A percentile compares a stretch with the other conserved stretches of the same genome.
Conservation (phyloP, 64 coral and sea anemone species). For the Astreopora myriophthalma region DNA sequence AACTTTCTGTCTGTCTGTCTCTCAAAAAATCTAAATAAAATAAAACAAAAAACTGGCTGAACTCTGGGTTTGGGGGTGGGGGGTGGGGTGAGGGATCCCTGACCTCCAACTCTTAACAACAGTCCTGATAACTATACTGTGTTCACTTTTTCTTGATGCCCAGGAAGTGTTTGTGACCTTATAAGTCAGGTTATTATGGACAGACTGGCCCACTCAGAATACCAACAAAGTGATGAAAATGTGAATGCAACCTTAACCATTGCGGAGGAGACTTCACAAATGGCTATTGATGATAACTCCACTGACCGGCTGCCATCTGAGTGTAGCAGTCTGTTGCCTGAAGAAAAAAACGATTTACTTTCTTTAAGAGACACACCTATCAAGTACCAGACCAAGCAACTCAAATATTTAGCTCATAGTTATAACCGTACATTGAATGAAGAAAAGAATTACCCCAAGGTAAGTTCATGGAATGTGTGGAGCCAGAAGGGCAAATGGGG, state of each 20-base stretch:
- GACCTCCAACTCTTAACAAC: neutral
- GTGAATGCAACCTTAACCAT: constrained; percentile 18
- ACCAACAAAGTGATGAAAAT: neutral
- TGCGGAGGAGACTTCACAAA: constrained; percentile 74
- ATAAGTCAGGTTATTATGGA: constrained; percentile 66
- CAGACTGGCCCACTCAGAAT: neutral
- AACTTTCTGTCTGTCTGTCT: too few species aligned
- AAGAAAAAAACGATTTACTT: neutral
- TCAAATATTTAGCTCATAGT: constrained; percentile 57
- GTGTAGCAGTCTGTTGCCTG: neutral
- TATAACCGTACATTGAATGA: constrained; percentile 30
- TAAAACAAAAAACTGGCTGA: too few species aligned
- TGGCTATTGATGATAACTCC: constrained; percentile 65
- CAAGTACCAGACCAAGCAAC: neutral
- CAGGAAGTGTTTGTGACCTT: constrained; percentile 9
- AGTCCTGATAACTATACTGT: neutral
- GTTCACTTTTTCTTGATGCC: neutral
- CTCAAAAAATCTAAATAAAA: too few species aligned
- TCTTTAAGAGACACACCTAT: neutral
- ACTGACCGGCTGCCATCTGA: neutral
- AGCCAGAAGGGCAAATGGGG: too few species aligned
- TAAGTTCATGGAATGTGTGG: neutral
- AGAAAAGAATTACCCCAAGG: constrained; percentile 64
- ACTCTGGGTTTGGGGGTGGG: too few species aligned
- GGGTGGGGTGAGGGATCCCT: too few species aligned